These are phyloP conservation scores for Myiotriccus ornatus DNA, from an alignment of 2,797 vertebrate species.

Conservation along the genomic window DNA sequence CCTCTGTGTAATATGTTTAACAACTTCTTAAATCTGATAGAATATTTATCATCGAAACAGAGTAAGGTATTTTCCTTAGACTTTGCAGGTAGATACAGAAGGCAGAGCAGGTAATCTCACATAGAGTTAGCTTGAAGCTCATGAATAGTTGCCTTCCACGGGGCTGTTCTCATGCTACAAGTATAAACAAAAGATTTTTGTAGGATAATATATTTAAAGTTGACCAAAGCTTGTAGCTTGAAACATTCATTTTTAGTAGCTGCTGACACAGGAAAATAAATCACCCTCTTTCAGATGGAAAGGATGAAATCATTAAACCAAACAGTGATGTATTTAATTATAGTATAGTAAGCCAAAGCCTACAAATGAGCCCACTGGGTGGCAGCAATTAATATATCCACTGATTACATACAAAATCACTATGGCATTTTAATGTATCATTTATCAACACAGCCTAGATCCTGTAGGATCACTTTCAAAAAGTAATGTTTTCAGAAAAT, in stretches of 20 bases:
- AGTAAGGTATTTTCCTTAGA: background rate
- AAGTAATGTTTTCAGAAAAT: background rate
- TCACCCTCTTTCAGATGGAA: background rate
- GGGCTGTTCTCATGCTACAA: background rate
- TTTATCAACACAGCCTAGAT: background rate
- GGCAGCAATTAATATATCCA: constrained; percentile 33
- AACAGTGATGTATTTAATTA: constrained; percentile 28
- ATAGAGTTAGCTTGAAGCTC: background rate
- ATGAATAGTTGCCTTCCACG: background rate
- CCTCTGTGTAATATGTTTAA: background rate
- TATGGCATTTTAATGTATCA: background rate
- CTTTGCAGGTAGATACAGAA: background rate
- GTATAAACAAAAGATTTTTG: background rate
- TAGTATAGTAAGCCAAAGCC: background rate
- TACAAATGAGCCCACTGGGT: constrained; percentile 20
- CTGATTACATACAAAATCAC: background rate
- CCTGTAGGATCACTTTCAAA: background rate
- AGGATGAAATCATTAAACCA: constrained; percentile 32
- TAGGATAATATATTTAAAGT: background rate
- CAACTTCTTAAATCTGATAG: background rate
- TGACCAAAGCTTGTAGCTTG: background rate
- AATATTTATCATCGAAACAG: background rate
- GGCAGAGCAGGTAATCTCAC: background rate
- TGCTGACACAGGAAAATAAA: constrained; percentile 7
- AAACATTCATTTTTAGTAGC: background rate